Evolutionary conservation across 2,888 invertebrate species (phyloP).

Genomic region (Panopea generosa): DNA sequence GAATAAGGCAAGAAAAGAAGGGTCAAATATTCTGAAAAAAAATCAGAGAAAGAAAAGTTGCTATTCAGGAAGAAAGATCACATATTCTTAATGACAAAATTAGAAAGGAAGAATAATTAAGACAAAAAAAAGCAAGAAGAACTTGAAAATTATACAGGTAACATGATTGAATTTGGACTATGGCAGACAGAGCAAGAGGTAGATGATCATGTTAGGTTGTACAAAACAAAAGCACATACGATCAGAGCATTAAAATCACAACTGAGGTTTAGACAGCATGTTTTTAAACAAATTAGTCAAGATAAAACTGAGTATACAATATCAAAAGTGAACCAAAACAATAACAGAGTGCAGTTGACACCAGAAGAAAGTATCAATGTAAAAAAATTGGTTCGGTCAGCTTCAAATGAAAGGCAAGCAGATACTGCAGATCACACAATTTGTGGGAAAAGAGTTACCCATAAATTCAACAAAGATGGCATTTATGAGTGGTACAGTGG

Average conservation of each 20-base stretch:
- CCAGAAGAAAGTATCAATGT: background rate
- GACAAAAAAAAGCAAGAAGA: background rate
- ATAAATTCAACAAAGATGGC: background rate
- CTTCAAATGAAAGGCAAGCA: background rate
- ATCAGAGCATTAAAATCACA: conserved; percentile 3
- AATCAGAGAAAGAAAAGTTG: background rate
- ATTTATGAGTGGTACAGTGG: background rate
- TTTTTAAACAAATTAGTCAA: background rate
- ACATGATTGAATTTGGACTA: conserved; percentile 2
- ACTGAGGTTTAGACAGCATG: conserved; percentile 3
- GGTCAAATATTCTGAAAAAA: background rate
- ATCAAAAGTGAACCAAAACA: background rate
- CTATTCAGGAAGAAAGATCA: background rate
- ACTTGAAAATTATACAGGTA: background rate
- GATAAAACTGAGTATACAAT: background rate
- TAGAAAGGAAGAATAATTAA: background rate
- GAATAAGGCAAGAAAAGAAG: background rate
- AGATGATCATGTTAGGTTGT: background rate
- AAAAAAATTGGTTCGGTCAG: background rate
- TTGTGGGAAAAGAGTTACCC: background rate
- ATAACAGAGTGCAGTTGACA: background rate
- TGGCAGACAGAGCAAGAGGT: conserved; percentile 13
- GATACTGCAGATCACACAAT: background rate
- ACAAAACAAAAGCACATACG: background rate
- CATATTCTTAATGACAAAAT: background rate